Conservation (phyloP, 2,888 invertebrate genomes). For the Eustalomyia histrio region DNA sequence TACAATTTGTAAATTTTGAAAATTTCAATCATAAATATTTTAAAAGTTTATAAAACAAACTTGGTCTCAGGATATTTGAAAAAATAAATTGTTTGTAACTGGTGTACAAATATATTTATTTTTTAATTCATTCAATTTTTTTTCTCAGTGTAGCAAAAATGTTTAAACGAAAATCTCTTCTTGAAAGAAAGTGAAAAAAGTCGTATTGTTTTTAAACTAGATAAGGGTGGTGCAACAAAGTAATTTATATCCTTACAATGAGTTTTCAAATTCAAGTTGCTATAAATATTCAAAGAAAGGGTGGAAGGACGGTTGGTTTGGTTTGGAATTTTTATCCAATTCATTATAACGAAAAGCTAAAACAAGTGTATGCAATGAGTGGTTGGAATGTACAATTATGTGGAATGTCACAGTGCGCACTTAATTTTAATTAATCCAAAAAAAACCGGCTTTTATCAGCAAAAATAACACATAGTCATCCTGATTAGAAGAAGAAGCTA, state of each 20-base stretch:
- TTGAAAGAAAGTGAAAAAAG: constrained; percentile 14
- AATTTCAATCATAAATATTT: no score
- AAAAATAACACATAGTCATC: not conserved
- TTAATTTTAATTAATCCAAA: constrained; percentile 60
- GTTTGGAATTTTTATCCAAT: not conserved
- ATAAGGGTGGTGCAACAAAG: constrained; percentile 10
- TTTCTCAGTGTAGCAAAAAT: not conserved
- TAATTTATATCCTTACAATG: constrained; percentile 24
- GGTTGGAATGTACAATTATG: not conserved
- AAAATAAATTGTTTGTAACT: no score
- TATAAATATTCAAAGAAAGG: not conserved
- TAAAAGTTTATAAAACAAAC: no score
- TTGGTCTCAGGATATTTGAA: no score
- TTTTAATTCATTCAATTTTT: no score
- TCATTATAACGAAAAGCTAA: not conserved
- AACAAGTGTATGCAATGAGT: constrained; percentile 29
- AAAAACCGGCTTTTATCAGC: constrained; percentile 39
- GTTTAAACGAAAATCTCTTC: not conserved
- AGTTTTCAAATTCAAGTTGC: not conserved
- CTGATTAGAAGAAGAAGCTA: not conserved
- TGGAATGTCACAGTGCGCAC: constrained; percentile 33
- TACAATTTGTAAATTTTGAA: no score
- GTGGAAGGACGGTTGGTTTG: constrained; percentile 5
- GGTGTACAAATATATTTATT: no score
- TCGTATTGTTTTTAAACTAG: not conserved